These are phyloP conservation scores for Antechinus flavipes DNA, from an alignment of 2,113 vertebrate species.

Conservation along the genomic window DNA sequence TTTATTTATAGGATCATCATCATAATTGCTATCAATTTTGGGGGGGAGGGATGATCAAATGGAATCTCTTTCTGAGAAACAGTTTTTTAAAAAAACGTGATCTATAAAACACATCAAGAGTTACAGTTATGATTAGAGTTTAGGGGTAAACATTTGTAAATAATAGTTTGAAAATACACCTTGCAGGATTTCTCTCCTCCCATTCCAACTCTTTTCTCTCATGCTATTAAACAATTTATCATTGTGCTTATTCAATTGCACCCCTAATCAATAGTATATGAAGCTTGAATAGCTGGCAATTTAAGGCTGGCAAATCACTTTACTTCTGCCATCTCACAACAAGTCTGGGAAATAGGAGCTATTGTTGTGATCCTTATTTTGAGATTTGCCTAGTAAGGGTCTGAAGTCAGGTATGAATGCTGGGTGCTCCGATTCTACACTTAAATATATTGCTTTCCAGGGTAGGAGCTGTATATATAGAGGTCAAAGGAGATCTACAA, in stretches of 20 bases:
- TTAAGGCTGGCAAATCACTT: too few relatives aligned
- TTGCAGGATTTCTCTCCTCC: neutral
- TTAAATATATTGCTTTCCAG: too few relatives aligned
- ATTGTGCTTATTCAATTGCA: slow-evolving; percentile 38
- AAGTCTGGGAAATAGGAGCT: too few relatives aligned
- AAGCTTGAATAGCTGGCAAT: slow-evolving; percentile 33
- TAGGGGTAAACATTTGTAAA: neutral
- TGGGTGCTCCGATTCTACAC: too few relatives aligned
- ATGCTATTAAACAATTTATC: slow-evolving; percentile 34
- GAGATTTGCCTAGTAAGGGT: too few relatives aligned
- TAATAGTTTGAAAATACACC: slow-evolving; percentile 30
- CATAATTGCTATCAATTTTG: too few relatives aligned
- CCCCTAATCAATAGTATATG: slow-evolving; percentile 38
- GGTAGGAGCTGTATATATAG: too few relatives aligned
- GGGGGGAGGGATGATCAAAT: neutral
- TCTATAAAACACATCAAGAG: neutral
- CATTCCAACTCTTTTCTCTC: neutral
- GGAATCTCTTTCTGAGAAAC: neutral
- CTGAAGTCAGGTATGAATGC: too few relatives aligned
- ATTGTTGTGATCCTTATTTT: too few relatives aligned
- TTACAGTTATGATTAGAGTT: neutral
- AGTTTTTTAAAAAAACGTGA: neutral
- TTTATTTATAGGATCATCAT: too few relatives aligned
- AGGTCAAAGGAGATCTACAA: too few relatives aligned
- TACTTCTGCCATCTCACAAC: too few relatives aligned